These are phyloP conservation scores for Amblyteles armatorius DNA, from an alignment of 2,888 invertebrate species.

Conservation along the genomic window DNA sequence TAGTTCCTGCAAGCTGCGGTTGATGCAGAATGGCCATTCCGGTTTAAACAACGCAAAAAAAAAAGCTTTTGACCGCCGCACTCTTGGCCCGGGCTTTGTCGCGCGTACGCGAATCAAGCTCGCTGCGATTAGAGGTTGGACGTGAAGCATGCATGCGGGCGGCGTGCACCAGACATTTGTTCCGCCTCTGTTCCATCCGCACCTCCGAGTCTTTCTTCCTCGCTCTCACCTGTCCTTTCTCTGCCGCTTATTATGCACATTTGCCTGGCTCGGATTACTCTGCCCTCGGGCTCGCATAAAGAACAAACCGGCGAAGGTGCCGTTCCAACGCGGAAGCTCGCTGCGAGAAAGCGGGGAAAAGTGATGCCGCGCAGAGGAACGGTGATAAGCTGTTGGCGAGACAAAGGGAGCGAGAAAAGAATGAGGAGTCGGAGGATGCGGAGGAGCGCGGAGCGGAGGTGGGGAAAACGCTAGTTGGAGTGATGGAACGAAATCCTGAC, in stretches of 20 bases:
- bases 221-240: constrained; percentile 32
- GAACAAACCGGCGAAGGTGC: constrained; percentile 34
- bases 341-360: neutral
- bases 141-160: neutral
- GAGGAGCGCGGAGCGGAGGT: neutral
- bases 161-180: constrained; percentile 38
- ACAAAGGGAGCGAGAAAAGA: neutral
- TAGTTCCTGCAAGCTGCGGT: neutral
- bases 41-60: neutral
- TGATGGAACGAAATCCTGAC: neutral
- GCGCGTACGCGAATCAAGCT: constrained; percentile 41
- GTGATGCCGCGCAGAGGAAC: neutral
- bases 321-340: neutral
- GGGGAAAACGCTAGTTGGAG: neutral
- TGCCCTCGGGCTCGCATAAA: constrained; percentile 29
- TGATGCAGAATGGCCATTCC: neutral
- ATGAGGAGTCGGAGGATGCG: neutral
- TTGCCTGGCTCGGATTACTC: constrained; percentile 61
- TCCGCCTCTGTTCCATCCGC: constrained; percentile 4
- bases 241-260: constrained; percentile 65
- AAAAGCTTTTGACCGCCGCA: constrained; percentile 25
- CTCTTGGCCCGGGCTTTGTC: constrained; percentile 42
- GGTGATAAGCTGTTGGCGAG: constrained; percentile 15
- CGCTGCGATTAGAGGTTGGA: constrained; percentile 36
- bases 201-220: constrained; percentile 4